Base-by-base conservation (phyloP, 2,797 vertebrate genomes). In the Denticeps clupeoides region DNA sequence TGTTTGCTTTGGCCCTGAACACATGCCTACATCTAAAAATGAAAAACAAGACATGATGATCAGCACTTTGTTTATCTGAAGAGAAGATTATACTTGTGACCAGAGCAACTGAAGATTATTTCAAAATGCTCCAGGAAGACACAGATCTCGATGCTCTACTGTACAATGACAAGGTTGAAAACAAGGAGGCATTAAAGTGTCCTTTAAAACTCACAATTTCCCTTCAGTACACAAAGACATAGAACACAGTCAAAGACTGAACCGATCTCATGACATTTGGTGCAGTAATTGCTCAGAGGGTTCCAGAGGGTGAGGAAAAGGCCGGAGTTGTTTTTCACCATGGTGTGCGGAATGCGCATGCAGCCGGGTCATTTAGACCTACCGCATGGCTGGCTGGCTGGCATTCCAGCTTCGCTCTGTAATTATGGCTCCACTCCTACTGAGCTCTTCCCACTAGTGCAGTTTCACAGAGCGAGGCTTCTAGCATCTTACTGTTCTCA, bases 351-450 rank as follows among this genome's bases (percentile, higher is more conserved):
- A 80, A 81, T 82, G 76, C 64, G 41, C 71, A 60, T 60, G 62
- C 27, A 51, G 68, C 53, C 44, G 10, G 65, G 40, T 67, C 70
- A 63, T 67, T 66, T 56, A 53, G 71, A 69, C 66, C 72, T 66
- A 81, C 77, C 75, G 75, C 68, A 69, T 51, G 57, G 73, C 74
- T 63, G 73, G 63, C 70, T 73, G 71, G 72, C 68, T 77, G 73
- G 75, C 79, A 82, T 84, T 84, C 80, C 75, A 72, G 64, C 58
- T 50, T 63, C 38, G 19, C 61, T 74, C 67, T 74, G 70, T 79
- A 79, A 81, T 80, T 75, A 75, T 59, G 68, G 64, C 72, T 77
- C 62, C 32, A 65, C 64, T 71, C 66, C 71, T 51, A 47, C 47
- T 68, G 59, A 51, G 41, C 67, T 59, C 65, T 59, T 40, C 27